Base-by-base conservation (phyloP, 2,797 vertebrate genomes). In the Gymnoscopelus microlampas region DNA sequence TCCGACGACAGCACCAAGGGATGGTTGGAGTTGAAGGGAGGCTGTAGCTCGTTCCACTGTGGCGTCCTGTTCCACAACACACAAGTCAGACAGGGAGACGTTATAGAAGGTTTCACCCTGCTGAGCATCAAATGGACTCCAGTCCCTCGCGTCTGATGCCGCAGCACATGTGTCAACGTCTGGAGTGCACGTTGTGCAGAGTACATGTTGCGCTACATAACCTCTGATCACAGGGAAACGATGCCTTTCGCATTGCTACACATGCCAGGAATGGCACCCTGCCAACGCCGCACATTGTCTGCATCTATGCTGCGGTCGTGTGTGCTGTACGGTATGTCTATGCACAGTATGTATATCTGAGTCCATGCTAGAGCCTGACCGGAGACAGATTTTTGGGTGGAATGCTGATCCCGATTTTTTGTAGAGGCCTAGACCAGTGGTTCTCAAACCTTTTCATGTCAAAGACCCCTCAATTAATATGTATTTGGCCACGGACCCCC, bases 41-140 rank as follows among this genome's bases (percentile, higher is more conserved):
- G 97, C 90, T 98, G 98, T 62, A 99, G 92, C 80, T 99, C 98
- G 83, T 97, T 98, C 97, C 98, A 99, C 78, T 97, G 98, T 62
- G 96, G 97, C 53, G 97, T 98, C 93, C 98, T 99, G 89, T 73
- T 74, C 74, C 65, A 86, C 14, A 35, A 44, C 76, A 73, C 32
- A 85, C n/a, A 89, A 68, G 85, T 68, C 60, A 76, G 26, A 70
- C 53, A 57, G 83, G 53, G 68, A 63, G 1, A 63, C 56, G 82
- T 71, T 19, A 85, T 58, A 53, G 66, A 60, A 66, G 69, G 59
- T 32, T 8, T 65, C 68, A 74, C 80, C 80, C 54, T 55, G 71
- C 80, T 71, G 80, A 68, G 75, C 66, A 66, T 72, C 63, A 81
- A 78, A 79, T 79, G 66, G 71, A 81, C 60, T 70, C 60, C 64